These are phyloP conservation scores for Daktulosphaira vitifoliae DNA, from an alignment of 1,140 invertebrate species.

Conservation along the genomic window DNA sequence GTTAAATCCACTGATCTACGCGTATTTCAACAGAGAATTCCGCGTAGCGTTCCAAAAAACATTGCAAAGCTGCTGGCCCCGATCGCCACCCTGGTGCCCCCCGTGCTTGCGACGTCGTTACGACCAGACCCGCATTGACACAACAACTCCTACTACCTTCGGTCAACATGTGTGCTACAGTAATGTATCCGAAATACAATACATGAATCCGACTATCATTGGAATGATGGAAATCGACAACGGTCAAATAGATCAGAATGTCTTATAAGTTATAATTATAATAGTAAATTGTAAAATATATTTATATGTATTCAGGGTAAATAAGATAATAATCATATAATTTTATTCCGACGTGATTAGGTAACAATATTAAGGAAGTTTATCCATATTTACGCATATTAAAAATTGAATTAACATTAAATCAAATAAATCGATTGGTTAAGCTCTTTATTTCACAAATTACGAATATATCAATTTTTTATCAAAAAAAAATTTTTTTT, in stretches of 20 bases:
- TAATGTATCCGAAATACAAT: slow-evolving; percentile 39
- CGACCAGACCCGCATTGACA: slow-evolving; percentile 4
- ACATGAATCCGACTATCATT: slow-evolving; percentile 37
- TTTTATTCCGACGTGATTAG: too few relatives aligned
- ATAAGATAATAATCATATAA: too few relatives aligned
- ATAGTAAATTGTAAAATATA: too few relatives aligned
- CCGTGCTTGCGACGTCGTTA: neutral
- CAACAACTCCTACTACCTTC: neutral
- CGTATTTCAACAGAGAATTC: slow-evolving; percentile 94
- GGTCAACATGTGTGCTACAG: slow-evolving; percentile 34
- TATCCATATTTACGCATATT: too few relatives aligned
- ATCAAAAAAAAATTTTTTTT: too few relatives aligned
- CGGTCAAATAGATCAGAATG: slow-evolving; percentile 3
- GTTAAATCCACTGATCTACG: slow-evolving; percentile 93
- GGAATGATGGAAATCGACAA: slow-evolving; percentile 12
- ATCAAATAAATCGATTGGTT: too few relatives aligned
- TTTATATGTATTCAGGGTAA: too few relatives aligned
- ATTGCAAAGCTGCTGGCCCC: slow-evolving; percentile 68
- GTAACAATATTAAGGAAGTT: too few relatives aligned
- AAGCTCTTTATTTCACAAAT: too few relatives aligned
- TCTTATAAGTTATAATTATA: too few relatives aligned
- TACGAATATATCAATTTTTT: too few relatives aligned
- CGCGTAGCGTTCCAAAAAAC: slow-evolving; percentile 86
- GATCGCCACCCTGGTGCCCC: slow-evolving; percentile 27
- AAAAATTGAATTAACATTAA: too few relatives aligned